Percentiles rank a stretch among this genome's conserved stretches.
Conservation (phyloP, 2,888 invertebrate species). For the Crioceris asparagi region DNA sequence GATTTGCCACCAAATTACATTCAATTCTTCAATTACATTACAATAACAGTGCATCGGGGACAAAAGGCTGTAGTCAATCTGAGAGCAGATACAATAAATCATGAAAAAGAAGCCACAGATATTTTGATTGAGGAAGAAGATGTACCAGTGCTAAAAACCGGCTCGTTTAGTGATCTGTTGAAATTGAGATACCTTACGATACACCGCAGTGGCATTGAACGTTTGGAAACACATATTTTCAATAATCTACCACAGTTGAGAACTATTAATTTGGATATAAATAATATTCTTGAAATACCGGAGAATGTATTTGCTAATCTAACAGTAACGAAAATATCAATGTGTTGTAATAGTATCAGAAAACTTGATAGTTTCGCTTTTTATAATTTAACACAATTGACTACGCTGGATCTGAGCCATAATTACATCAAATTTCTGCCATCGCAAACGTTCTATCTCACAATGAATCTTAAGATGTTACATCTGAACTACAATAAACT, state of each 20-base stretch:
- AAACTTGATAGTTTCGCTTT: slow-evolving; percentile 17
- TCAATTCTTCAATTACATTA: slow-evolving; percentile 9
- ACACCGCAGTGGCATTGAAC: slow-evolving; percentile 9
- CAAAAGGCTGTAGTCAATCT: slow-evolving; percentile 9
- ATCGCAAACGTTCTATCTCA: slow-evolving; percentile 16
- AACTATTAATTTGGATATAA: slow-evolving; percentile 17
- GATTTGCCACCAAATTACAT: background rate
- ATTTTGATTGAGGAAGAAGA: slow-evolving; percentile 19
- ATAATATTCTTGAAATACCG: slow-evolving; percentile 14
- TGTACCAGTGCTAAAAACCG: slow-evolving; percentile 16
- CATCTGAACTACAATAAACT: slow-evolving; percentile 21
- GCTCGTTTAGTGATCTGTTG: slow-evolving; percentile 16
- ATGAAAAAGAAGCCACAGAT: slow-evolving; percentile 15
- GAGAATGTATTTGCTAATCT: slow-evolving; percentile 19
- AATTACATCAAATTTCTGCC: slow-evolving; percentile 19
- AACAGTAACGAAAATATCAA: slow-evolving; percentile 13
- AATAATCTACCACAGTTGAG: slow-evolving; percentile 15
- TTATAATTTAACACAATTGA: slow-evolving; percentile 18
- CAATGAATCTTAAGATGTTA: slow-evolving; percentile 17
- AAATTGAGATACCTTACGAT: slow-evolving; percentile 17
- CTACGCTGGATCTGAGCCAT: slow-evolving; percentile 19
- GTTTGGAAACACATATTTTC: slow-evolving; percentile 18
- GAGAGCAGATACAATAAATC: slow-evolving; percentile 13
- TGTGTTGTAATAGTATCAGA: slow-evolving; percentile 19
- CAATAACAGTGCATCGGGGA: slow-evolving; percentile 8